Conservation (phyloP, 92 coral and sea anemone species). For the Zoanthus gigantus region DNA sequence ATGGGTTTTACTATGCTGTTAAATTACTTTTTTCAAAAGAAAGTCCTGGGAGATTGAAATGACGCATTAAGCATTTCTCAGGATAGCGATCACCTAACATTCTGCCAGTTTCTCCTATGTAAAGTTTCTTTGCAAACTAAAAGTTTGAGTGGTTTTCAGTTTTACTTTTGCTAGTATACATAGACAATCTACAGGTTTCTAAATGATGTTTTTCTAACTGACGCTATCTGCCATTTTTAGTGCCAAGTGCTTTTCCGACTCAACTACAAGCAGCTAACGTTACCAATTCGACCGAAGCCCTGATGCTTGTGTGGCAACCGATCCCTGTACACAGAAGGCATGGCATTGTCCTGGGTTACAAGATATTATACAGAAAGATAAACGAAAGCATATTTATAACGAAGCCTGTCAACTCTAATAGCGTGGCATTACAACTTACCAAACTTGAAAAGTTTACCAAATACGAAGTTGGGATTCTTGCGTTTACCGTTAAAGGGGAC, state of each 20-base stretch:
- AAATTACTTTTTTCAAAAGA: too few species aligned
- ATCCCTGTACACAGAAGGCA: constrained; percentile 70
- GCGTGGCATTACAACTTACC: constrained; percentile 67
- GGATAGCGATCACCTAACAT: too few species aligned
- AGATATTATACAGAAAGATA: constrained; percentile 69
- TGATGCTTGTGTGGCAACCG: constrained; percentile 82
- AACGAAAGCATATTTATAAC: constrained; percentile 11
- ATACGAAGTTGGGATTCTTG: constrained; percentile 76
- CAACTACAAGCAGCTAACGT: constrained; percentile 65
- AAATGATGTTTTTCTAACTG: background rate
- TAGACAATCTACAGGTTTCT: background rate
- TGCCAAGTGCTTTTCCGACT: constrained; percentile 77
- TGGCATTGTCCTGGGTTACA: constrained; percentile 81
- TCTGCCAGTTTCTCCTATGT: too few species aligned
- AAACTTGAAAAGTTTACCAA: constrained; percentile 76
- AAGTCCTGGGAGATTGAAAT: too few species aligned
- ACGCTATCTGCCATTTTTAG: constrained; percentile 32
- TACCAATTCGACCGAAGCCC: constrained; percentile 65
- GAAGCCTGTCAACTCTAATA: constrained; percentile 54
- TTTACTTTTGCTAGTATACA: background rate
- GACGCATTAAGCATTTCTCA: too few species aligned
- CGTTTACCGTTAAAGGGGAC: constrained; percentile 88
- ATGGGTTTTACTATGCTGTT: too few species aligned
- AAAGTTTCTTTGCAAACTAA: too few species aligned
- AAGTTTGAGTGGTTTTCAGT: background rate